Evolutionary conservation across 2,113 vertebrate species (phyloP).

Genomic region (Catharus bicknelli): DNA sequence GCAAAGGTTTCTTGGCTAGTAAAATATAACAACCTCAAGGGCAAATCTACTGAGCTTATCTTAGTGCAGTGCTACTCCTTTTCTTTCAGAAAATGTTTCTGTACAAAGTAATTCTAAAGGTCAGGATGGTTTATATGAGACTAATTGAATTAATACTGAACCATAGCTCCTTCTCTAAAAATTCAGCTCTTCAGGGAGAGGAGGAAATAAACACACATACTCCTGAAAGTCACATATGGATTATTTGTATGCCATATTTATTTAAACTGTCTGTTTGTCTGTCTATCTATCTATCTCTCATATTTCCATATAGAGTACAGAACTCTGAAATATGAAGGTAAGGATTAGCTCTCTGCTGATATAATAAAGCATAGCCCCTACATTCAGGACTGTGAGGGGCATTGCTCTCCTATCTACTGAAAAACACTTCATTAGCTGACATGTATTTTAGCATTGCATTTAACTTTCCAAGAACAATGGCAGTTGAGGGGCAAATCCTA

Average conservation of each 20-base stretch:
- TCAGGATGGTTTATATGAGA: constrained; percentile 12
- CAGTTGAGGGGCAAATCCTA: neutral
- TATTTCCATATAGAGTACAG: neutral
- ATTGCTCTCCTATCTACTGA: neutral
- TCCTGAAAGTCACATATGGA: neutral
- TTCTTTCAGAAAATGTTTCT: neutral
- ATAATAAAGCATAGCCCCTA: neutral
- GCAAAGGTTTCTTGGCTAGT: neutral
- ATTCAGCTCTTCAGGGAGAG: neutral
- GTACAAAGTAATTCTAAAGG: constrained; percentile 18
- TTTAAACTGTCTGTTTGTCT: neutral
- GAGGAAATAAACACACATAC: neutral
- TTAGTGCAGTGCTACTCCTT: neutral
- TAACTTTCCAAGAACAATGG: neutral
- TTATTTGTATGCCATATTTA: neutral
- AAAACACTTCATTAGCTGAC: neutral
- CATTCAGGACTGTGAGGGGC: neutral
- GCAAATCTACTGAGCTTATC: neutral
- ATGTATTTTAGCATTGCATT: neutral
- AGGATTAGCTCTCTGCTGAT: neutral
- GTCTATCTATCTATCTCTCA: neutral
- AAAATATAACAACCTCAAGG: neutral
- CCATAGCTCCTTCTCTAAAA: neutral
- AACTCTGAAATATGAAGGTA: neutral
- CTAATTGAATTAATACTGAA: constrained; percentile 21